These are phyloP conservation scores for Sarcoramphus papa DNA, from an alignment of 2,797 vertebrate species.

Conservation along the genomic window DNA sequence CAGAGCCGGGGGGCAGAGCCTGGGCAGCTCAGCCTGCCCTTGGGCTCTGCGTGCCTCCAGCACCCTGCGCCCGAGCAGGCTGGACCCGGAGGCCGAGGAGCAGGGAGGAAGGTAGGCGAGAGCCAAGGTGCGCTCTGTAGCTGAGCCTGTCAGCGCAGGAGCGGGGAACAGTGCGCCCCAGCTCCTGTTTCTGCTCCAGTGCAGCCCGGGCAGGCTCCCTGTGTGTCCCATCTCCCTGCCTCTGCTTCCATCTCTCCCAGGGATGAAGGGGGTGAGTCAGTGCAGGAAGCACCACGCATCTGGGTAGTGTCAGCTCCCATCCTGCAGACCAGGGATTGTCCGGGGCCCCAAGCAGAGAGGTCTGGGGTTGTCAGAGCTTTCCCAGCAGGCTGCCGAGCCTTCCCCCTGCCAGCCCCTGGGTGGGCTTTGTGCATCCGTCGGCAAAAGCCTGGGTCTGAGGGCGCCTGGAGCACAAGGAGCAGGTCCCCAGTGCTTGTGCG, in stretches of 20 bases:
- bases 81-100: neutral
- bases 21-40: neutral
- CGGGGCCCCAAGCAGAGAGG: neutral
- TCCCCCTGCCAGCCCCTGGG: neutral
- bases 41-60: neutral
- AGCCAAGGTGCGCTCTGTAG: fast-evolving
- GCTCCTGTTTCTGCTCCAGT: neutral
- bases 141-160: neutral
- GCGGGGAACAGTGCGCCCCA: neutral
- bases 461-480: neutral
- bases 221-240: neutral
- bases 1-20: neutral
- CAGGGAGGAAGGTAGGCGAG: neutral
- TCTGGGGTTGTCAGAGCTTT: fast-evolving
- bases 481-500: neutral
- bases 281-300: neutral
- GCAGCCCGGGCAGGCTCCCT: neutral
- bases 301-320: neutral
- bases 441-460: neutral
- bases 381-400: neutral
- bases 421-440: neutral
- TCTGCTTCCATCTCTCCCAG: neutral
- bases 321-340: neutral
- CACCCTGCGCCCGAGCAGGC: neutral
- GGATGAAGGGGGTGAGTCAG: neutral